phyloP scores from a whole-genome alignment of 1,140 invertebrate genomes.

The Cryptotermes secundus region DNA sequence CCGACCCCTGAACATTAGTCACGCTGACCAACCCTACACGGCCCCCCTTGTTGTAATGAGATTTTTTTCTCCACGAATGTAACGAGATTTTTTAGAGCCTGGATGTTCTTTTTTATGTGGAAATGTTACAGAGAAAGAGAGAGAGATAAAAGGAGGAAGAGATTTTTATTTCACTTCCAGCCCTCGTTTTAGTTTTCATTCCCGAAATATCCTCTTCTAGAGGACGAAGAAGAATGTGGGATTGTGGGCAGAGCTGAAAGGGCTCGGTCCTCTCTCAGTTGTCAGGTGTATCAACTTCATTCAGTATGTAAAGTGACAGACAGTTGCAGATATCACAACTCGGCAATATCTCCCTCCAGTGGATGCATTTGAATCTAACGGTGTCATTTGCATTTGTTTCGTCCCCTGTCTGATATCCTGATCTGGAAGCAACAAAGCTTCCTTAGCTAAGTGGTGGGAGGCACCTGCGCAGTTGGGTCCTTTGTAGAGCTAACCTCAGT shows the following conservation, averaged over 20 bases:
- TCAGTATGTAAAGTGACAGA: too few relatives aligned
- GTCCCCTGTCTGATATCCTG: too few relatives aligned
- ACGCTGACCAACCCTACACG: not conserved
- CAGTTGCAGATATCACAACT: too few relatives aligned
- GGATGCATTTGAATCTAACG: too few relatives aligned
- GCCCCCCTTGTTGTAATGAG: conserved; percentile 31
- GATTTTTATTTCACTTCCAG: not conserved
- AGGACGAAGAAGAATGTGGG: not conserved
- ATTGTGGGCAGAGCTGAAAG: not conserved
- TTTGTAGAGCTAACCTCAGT: too few relatives aligned
- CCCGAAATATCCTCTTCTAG: not conserved
- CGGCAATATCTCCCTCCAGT: too few relatives aligned
- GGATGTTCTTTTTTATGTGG: not conserved
- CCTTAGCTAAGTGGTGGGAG: too few relatives aligned
- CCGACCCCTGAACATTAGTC: conserved; percentile 18
- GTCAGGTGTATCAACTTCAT: too few relatives aligned
- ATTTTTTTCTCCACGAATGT: conserved; percentile 33
- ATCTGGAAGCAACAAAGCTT: too few relatives aligned
- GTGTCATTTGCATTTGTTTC: too few relatives aligned
- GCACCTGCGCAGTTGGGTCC: too few relatives aligned
- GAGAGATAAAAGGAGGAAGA: not conserved
- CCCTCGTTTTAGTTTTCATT: not conserved
- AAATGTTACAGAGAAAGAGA: not conserved
- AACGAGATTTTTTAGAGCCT: conserved; percentile 30
- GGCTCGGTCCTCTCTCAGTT: not conserved